A percentile compares a stretch with the other conserved stretches of the same genome.
Evolutionary conservation across 2,888 invertebrate genomes (phyloP).

Genomic region (Dromius quadrimaculatus): DNA sequence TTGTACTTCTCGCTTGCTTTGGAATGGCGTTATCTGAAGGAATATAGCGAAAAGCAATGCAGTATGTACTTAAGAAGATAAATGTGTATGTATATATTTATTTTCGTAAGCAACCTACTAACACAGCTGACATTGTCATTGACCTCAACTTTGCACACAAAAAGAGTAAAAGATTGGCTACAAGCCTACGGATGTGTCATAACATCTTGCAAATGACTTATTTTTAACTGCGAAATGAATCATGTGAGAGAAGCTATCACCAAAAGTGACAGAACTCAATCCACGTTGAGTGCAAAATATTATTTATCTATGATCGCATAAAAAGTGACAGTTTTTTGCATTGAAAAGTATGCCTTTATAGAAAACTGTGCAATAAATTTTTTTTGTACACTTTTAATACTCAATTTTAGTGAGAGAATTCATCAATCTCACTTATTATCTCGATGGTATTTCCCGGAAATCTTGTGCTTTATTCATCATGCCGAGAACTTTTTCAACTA

Average conservation of each 20-base stretch:
- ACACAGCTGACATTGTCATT: conserved; percentile 48
- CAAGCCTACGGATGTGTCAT: conserved; percentile 42
- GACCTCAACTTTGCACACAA: conserved; percentile 33
- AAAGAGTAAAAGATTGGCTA: conserved; percentile 34
- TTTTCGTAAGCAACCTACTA: conserved; percentile 34
- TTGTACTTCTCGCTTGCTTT: no score
- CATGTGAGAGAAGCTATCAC: conserved; percentile 11
- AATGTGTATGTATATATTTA: conserved; percentile 25
- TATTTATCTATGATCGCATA: no score
- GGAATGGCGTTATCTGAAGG: neutral
- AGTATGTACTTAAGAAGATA: conserved; percentile 27
- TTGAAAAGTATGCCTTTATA: no score
- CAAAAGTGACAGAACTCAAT: conserved; percentile 15
- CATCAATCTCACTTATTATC: no score
- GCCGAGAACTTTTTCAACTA: no score
- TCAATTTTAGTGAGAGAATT: no score
- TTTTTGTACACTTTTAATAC: no score
- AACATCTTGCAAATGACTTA: conserved; percentile 38
- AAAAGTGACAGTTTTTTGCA: no score
- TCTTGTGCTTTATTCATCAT: no score
- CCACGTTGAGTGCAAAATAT: no score
- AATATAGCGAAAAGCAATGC: conserved; percentile 17
- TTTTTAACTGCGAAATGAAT: conserved; percentile 26
- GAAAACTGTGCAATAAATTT: no score
- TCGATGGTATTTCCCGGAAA: no score